Evolutionary conservation across 2,888 invertebrate genomes (phyloP).

Genomic region (Epirrita christyi): DNA sequence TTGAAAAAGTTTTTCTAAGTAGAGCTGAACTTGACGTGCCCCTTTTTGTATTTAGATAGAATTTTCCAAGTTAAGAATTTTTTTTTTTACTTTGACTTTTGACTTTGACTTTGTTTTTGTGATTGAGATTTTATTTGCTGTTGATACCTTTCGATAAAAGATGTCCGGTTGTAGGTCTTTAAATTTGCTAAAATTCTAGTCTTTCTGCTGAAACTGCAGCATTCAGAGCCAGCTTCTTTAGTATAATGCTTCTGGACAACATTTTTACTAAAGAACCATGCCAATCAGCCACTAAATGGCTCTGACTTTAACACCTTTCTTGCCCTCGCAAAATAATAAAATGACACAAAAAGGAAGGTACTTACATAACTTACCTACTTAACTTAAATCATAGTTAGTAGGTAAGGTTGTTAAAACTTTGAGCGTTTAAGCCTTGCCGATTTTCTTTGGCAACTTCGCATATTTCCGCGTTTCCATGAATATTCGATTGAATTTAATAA

Average conservation of each 20-base stretch:
- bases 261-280: neutral
- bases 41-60: neutral
- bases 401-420: too few relatives aligned
- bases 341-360: constrained; percentile 21
- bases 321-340: constrained; percentile 8
- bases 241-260: neutral
- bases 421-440: too few relatives aligned
- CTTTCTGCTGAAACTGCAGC: constrained; percentile 1
- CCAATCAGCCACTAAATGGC: neutral
- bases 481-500: too few relatives aligned
- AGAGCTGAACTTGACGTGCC: constrained; percentile 7
- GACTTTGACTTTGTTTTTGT: too few relatives aligned
- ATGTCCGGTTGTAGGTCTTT: neutral
- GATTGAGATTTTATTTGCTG: neutral
- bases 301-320: neutral
- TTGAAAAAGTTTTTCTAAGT: constrained; percentile 3
- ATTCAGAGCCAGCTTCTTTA: neutral
- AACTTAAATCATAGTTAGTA: too few relatives aligned
- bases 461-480: too few relatives aligned
- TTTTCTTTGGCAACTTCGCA: too few relatives aligned
- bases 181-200: neutral
- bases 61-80: too few relatives aligned
- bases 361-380: too few relatives aligned
- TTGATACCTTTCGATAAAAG: neutral
- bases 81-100: too few relatives aligned